These are phyloP conservation scores for Nebria brevicollis DNA, from an alignment of 2,888 invertebrate species.

Conservation along the genomic window DNA sequence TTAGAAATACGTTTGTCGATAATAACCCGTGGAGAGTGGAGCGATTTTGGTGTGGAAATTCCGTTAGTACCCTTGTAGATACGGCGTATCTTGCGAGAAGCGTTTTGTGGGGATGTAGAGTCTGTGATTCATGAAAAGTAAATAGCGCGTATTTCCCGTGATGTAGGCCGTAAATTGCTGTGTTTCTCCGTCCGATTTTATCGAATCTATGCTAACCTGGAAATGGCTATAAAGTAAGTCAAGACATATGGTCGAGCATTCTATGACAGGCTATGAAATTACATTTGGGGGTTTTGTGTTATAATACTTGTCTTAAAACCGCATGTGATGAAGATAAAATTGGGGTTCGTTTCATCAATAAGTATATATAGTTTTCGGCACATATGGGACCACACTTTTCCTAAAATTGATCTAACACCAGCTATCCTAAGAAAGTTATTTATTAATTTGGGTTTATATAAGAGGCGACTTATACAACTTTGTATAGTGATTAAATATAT, in stretches of 20 bases:
- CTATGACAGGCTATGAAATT: conserved; percentile 29
- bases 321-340: too few relatives aligned
- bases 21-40: not conserved
- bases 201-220: conserved; percentile 6
- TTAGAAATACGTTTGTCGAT: not conserved
- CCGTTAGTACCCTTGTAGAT: not conserved
- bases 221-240: conserved; percentile 5
- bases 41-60: not conserved
- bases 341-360: too few relatives aligned
- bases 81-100: not conserved
- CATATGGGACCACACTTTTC: too few relatives aligned
- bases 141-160: not conserved
- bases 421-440: too few relatives aligned
- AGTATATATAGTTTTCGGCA: too few relatives aligned
- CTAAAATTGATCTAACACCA: too few relatives aligned
- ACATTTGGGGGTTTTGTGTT: conserved; percentile 23
- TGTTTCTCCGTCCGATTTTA: not conserved
- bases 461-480: too few relatives aligned
- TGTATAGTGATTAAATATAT: too few relatives aligned
- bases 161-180: not conserved
- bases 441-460: too few relatives aligned
- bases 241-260: conserved; percentile 29
- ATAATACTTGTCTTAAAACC: not conserved
- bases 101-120: not conserved
- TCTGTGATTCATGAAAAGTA: not conserved